These are phyloP conservation scores for Macaria liturata DNA, from an alignment of 2,888 invertebrate genomes.

Conservation along the genomic window DNA sequence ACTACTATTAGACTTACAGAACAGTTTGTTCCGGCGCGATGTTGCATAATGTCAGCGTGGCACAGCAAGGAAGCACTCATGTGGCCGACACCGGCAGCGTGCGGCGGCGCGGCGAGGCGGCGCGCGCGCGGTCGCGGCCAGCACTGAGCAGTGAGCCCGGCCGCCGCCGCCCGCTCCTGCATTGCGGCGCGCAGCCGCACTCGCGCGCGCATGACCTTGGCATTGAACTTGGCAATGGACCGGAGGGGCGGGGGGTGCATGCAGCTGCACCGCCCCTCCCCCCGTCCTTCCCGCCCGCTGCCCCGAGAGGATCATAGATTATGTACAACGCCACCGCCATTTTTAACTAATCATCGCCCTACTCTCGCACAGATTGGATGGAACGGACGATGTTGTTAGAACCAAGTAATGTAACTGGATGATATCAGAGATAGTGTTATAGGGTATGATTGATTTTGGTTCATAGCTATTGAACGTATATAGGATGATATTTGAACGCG, in stretches of 20 bases:
- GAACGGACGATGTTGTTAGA: conserved; percentile 4
- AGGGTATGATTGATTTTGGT: too few relatives aligned
- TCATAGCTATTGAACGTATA: too few relatives aligned
- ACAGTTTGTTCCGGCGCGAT: conserved; percentile 47
- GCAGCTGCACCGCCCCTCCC: conserved; percentile 77
- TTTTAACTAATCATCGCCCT: conserved; percentile 41
- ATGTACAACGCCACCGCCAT: conserved; percentile 35
- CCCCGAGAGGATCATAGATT: conserved; percentile 41
- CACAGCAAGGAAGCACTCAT: conserved; percentile 52
- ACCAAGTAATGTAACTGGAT: too few relatives aligned
- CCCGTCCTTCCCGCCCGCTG: conserved; percentile 58
- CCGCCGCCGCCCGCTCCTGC: conserved; percentile 83
- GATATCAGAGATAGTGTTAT: too few relatives aligned
- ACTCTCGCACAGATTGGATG: conserved; percentile 45
- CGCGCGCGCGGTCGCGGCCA: conserved; percentile 68
- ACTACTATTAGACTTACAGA: conserved; percentile 56
- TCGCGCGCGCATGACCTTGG: conserved; percentile 89
- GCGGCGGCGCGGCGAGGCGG: conserved; percentile 49
- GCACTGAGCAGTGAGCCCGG: conserved; percentile 68
- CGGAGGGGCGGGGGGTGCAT: conserved; percentile 70
- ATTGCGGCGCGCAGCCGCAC: conserved; percentile 87
- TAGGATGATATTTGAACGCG: too few relatives aligned
- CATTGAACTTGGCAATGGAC: conserved; percentile 90
- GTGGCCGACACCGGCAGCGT: conserved; percentile 41
- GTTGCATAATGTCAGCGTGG: conserved; percentile 68